Evolutionary conservation across 2,888 invertebrate genomes (phyloP).

Genomic region (Chrysotoxum bicinctum): DNA sequence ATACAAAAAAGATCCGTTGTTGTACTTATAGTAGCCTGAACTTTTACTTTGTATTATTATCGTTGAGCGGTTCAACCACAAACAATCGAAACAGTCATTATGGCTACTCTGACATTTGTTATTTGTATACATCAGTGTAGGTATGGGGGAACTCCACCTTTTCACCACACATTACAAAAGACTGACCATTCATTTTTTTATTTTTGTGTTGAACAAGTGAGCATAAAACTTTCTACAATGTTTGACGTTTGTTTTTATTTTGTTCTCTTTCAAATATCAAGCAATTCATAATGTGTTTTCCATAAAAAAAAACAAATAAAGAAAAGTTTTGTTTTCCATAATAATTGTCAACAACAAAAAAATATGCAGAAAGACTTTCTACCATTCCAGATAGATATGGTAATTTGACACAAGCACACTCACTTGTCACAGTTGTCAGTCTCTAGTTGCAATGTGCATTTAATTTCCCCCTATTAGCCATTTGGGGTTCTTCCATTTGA

Average conservation of each 20-base stretch:
- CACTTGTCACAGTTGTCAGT: slow-evolving; percentile 59
- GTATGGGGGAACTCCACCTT: slow-evolving; percentile 41
- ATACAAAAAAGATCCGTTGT: background rate
- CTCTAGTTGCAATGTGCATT: slow-evolving; percentile 39
- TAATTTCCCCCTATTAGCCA: slow-evolving; percentile 12
- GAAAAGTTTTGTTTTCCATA: slow-evolving; percentile 59
- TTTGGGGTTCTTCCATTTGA: slow-evolving; percentile 39
- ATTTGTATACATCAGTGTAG: background rate
- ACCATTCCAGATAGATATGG: slow-evolving; percentile 38
- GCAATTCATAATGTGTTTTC: slow-evolving; percentile 3
- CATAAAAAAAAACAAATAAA: slow-evolving; percentile 2
- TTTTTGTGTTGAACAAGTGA: background rate
- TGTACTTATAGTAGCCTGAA: background rate
- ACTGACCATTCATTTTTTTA: slow-evolving; percentile 28
- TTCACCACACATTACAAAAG: background rate
- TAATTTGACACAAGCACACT: slow-evolving; percentile 63
- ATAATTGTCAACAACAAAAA: slow-evolving; percentile 46
- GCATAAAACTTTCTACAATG: slow-evolving; percentile 54
- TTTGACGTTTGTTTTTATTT: slow-evolving; percentile 26
- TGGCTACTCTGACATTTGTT: slow-evolving; percentile 25
- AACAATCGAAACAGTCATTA: slow-evolving; percentile 57
- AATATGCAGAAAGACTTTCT: slow-evolving; percentile 50
- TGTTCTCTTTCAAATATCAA: slow-evolving; percentile 18
- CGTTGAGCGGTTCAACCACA: slow-evolving; percentile 14
- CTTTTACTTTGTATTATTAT: slow-evolving; percentile 57